Evolutionary conservation across 1,140 invertebrate genomes (phyloP), one percentile per base, ranked within the genome.

Genomic region (Heliconius eleuchia): DNA sequence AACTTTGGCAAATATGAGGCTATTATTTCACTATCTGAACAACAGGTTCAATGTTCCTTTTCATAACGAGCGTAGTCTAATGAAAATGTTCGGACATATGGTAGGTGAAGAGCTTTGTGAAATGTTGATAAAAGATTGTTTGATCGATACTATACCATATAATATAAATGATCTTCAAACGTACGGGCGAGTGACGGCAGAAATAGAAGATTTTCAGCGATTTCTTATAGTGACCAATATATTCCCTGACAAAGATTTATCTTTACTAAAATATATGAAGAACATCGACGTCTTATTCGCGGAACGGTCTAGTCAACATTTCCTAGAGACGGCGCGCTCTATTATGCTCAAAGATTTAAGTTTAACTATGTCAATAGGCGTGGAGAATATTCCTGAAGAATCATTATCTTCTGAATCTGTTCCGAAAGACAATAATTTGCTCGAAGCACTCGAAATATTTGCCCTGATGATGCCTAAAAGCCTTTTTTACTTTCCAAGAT

Each of bases 261-360:
- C 95, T 1, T 89, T 97, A 16, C 85, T 96, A 7, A 95, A 97
- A 70, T 98, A 98, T 88, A 95, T 96, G 3, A 95, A 96, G 42
- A 97, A 98, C 92, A 96, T 98, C 57, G 97, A 98, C 87, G 92
- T 96, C 8, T 92, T 98, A 34, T 98, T 97, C 93, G 96, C 97
- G 52, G 96, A 97, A 83, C 97, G 98, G 89, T 96, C 97, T 76
- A 97, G 97, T 84, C 95, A 97, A 84, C 95, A 97, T 77, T 96
- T 98, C 71, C 86, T 98, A 37, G 95, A 96, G 42, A 95, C 95
- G 82, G 97, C 98, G 0, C 94, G 96, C 66, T 94, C 94, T 81
- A 96, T 99, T 34, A 97, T 98, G 95, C 96, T 96, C 77, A 97
- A 97, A 86, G 97, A 98, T 91, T 94, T 99, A 46, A 97, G 98